Evolutionary conservation across 2,797 vertebrate genomes (phyloP).

Genomic region (Gouania willdenowi): DNA sequence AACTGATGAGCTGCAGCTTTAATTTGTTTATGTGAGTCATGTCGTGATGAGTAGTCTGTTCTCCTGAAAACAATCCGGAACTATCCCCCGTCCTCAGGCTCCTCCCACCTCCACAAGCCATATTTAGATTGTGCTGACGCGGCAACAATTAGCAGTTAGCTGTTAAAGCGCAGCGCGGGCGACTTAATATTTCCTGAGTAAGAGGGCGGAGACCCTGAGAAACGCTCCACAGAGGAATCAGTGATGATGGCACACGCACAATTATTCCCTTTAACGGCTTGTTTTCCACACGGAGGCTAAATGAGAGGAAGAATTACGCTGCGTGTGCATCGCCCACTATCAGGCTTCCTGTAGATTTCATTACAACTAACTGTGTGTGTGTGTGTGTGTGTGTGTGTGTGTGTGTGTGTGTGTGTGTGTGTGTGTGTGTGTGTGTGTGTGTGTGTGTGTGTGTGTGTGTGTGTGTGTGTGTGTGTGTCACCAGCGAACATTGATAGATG

Average conservation of each 20-base stretch:
- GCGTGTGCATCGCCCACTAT: slow-evolving; percentile 10
- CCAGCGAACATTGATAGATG: no score
- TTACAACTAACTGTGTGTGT: not conserved
- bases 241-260: slow-evolving; percentile 36
- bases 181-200: slow-evolving; percentile 51
- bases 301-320: slow-evolving; percentile 7
- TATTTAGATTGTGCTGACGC: slow-evolving; percentile 70
- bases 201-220: slow-evolving; percentile 35
- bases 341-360: slow-evolving; percentile 23
- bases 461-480: no score
- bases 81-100: not conserved
- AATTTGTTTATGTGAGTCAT: no score
- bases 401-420: no score
- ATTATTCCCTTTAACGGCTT: slow-evolving; percentile 37
- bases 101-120: slow-evolving; percentile 19
- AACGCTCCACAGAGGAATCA: slow-evolving; percentile 31
- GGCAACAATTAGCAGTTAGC: slow-evolving; percentile 65
- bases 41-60: no score
- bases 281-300: slow-evolving; percentile 29
- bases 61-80: no score
- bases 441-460: no score
- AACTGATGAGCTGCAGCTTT: no score
- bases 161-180: slow-evolving; percentile 41
- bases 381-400: no score
- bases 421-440: no score